Conservation (phyloP, 2,888 invertebrate genomes). For the Craniophora ligustri region DNA sequence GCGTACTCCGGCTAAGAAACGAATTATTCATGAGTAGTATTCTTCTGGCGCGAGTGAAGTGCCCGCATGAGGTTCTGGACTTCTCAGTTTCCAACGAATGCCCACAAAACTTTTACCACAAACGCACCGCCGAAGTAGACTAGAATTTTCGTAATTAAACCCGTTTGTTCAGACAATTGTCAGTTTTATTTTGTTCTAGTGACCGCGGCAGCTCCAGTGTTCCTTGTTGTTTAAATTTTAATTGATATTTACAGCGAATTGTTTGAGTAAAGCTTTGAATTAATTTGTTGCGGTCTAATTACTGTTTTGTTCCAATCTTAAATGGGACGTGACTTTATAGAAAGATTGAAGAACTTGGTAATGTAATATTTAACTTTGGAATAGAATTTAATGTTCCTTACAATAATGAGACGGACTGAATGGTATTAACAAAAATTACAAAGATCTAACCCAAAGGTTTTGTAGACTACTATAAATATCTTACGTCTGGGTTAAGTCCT, state of each 20-base stretch:
- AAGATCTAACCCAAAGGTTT: too few species aligned
- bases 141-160: conserved; percentile 37
- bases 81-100: conserved; percentile 31
- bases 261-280: conserved; percentile 51
- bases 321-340: conserved; percentile 24
- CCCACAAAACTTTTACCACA: conserved; percentile 32
- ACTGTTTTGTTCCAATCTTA: conserved; percentile 32
- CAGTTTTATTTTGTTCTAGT: conserved; percentile 25
- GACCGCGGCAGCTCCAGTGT: conserved; percentile 39
- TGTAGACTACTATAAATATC: too few species aligned
- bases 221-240: conserved; percentile 41
- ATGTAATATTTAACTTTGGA: conserved; percentile 17
- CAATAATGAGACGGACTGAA: too few species aligned
- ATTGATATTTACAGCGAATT: conserved; percentile 50
- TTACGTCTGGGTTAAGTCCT: too few species aligned
- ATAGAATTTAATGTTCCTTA: background rate
- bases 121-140: conserved; percentile 24
- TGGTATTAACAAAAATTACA: too few species aligned
- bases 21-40: conserved; percentile 42
- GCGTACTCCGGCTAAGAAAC: conserved; percentile 12
- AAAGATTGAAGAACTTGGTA: too few species aligned
- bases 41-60: conserved; percentile 27
- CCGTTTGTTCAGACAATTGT: conserved; percentile 32
- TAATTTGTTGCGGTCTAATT: conserved; percentile 45
- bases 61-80: conserved; percentile 27